Evolutionary conservation across 2,888 invertebrate species (phyloP).

Genomic region (Gisinianus flammeolus): DNA sequence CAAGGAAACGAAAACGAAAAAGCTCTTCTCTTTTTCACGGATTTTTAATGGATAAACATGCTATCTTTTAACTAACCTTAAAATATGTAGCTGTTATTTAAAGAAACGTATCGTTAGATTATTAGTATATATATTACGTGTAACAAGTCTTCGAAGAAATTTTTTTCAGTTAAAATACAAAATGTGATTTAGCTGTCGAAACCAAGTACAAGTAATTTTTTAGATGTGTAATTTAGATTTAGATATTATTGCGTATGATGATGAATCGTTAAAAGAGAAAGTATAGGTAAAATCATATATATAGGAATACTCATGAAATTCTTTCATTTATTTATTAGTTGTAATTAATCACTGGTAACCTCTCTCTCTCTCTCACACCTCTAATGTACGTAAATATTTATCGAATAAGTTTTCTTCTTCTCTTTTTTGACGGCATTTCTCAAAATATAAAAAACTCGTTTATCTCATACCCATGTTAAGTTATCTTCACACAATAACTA

Average conservation of each 20-base stretch:
- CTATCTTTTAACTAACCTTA: no score
- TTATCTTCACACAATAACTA: background rate
- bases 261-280: no score
- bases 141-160: no score
- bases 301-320: background rate
- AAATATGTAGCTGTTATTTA: no score
- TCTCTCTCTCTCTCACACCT: background rate
- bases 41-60: background rate
- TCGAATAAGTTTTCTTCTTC: no score
- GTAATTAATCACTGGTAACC: no score
- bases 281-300: no score
- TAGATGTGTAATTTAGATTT: background rate
- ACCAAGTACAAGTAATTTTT: conserved; percentile 13
- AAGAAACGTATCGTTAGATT: no score
- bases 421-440: background rate
- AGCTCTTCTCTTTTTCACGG: background rate
- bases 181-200: conserved; percentile 18
- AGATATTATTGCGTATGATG: background rate
- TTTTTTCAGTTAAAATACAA: conserved; percentile 7
- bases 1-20: background rate
- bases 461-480: background rate
- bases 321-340: background rate
- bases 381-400: no score
- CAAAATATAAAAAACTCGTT: background rate
- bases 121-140: no score